Evolutionary conservation across 2,113 vertebrate species (phyloP).

Genomic region (Sminthopsis crassicaudata): DNA sequence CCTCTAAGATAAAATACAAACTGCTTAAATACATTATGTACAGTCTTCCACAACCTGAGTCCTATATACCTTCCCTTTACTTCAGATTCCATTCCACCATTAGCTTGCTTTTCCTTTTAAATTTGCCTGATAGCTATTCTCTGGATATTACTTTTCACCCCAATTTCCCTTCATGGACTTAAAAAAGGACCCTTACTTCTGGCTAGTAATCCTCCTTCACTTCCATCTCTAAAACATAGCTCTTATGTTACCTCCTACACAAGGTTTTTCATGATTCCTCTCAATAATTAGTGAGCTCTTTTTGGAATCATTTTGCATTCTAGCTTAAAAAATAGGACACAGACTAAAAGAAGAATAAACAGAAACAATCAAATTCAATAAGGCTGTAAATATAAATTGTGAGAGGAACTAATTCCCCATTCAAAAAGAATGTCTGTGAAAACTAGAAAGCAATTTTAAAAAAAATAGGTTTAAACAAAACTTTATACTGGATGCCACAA

Average conservation of each 20-base stretch:
- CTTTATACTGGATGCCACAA: neutral
- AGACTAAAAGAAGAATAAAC: neutral
- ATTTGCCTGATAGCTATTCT: neutral
- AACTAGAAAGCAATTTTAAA: neutral
- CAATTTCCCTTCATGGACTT: neutral
- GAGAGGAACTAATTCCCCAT: neutral
- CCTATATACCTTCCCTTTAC: neutral
- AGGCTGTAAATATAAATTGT: neutral
- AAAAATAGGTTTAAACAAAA: neutral
- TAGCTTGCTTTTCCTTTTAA: neutral
- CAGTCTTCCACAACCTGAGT: neutral
- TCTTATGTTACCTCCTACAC: neutral
- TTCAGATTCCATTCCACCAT: neutral
- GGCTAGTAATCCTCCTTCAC: neutral
- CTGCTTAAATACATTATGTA: neutral
- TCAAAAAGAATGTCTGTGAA: neutral
- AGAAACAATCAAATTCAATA: neutral
- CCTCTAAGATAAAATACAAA: neutral
- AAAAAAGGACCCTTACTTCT: neutral
- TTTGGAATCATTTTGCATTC: neutral
- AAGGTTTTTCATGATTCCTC: neutral
- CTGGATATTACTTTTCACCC: neutral
- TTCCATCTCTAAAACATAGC: neutral
- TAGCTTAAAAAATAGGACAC: neutral
- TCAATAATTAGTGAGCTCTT: neutral